Evolutionary conservation across 2,888 invertebrate genomes (phyloP), one percentile per base, ranked within the genome.

Genomic region (Rugalucina vietnamica): DNA sequence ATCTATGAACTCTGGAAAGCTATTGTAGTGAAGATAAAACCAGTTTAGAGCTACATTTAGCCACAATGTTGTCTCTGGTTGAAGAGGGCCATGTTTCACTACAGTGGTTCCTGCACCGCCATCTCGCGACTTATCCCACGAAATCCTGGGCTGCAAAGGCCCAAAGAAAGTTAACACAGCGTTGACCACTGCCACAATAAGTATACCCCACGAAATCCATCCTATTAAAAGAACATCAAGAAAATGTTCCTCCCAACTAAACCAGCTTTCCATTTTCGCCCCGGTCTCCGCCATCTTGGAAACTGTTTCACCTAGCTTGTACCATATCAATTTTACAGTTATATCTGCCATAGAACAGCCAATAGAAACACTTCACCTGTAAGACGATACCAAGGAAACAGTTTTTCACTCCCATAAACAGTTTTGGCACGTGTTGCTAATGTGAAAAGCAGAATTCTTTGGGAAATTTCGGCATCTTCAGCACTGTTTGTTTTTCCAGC

Each of bases 291-390:
- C 93, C 93, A 94, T 93, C 90, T 93, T 94, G 90, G 87, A 89
- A 82, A 90, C 91, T 82, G 90, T 92, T 92, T 94, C 94, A 84
- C 92, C 92, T 37, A 95, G 91, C 87, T 91, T 89, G 90, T 94
- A 94, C 93, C 94, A 94, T 89, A 94, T 91, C 90, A 95, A 91
- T 89, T 90, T 89, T 77, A 91, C 87, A 79, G 94, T 94, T 89
- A 94, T 92, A 93, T 94, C 94, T 86, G 93, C 94, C 94, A 94
- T 94, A 82, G 65, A 78, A 86, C 80, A 90, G 86, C 93, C 93
- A 93, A 92, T 93, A 90, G 85, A 84, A 89, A 72, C 81, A 87
- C 81, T 86, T 85, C 88, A 79, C 88, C 88, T 81, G 91, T 90
- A 91, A 92, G 84, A 82, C 82, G 91, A 92, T 91, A 87, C 84